A percentile compares a stretch with the other conserved stretches of the same genome.
These are phyloP conservation scores for Siniperca obscura DNA, from an alignment of 2,797 vertebrate species.

Conservation along the genomic window DNA sequence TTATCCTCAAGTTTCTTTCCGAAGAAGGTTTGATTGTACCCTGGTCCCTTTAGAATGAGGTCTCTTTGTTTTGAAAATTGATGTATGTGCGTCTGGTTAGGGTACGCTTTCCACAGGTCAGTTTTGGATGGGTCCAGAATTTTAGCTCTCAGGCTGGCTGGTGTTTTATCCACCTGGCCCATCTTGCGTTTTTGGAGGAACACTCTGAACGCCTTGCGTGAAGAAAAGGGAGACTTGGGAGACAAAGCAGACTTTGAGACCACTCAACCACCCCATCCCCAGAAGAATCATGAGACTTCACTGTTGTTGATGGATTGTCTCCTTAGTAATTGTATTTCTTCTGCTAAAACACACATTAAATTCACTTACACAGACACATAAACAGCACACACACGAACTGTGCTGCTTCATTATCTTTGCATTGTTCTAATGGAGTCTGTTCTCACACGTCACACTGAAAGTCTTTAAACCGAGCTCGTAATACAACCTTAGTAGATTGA, in stretches of 20 bases:
- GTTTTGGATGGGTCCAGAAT: neutral
- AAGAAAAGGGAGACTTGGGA: neutral
- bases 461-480: slow-evolving; percentile 51
- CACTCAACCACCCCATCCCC: neutral
- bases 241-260: neutral
- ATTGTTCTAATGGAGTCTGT: slow-evolving; percentile 38
- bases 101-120: too few relatives aligned
- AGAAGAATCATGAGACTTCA: neutral
- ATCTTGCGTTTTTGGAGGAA: too few relatives aligned
- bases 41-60: neutral
- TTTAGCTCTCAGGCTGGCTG: neutral
- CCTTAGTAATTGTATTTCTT: slow-evolving; percentile 6
- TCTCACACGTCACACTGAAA: slow-evolving; percentile 13
- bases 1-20: too few relatives aligned
- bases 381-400: neutral
- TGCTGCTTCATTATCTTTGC: slow-evolving; percentile 37
- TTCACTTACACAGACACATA: neutral
- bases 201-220: neutral
- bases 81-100: neutral
- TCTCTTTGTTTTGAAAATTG: neutral
- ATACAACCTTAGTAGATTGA: slow-evolving; percentile 55
- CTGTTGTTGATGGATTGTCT: neutral
- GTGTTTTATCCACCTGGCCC: too few relatives aligned
- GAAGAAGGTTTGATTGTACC: neutral
- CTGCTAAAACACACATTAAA: slow-evolving; percentile 25